Evolutionary conservation across 1,140 invertebrate genomes (phyloP).

Genomic region (Lucilia sericata): DNA sequence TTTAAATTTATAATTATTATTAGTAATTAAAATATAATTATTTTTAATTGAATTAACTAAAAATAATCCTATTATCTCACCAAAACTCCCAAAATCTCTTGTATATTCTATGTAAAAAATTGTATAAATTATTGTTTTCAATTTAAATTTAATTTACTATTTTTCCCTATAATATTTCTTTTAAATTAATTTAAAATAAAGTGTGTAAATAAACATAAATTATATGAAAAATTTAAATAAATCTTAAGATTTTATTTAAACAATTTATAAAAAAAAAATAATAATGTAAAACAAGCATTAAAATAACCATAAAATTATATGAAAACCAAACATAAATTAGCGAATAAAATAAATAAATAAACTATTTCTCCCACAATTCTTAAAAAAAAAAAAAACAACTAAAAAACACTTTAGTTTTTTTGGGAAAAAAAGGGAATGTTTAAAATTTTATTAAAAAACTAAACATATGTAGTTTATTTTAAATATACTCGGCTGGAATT

Average conservation of each 20-base stretch:
- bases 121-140: not conserved
- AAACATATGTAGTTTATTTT: not conserved
- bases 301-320: slow-evolving; percentile 12
- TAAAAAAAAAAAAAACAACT: slow-evolving; percentile 14
- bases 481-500: not conserved
- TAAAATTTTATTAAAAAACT: not conserved
- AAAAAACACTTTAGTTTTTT: not conserved
- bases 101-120: not conserved
- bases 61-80: too few species aligned
- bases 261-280: not conserved
- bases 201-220: slow-evolving; percentile 4
- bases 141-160: not conserved
- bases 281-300: slow-evolving; percentile 1
- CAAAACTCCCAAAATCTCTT: not conserved
- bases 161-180: not conserved
- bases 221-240: slow-evolving; percentile 21
- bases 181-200: slow-evolving; percentile 19
- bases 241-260: slow-evolving; percentile 30
- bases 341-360: not conserved
- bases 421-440: too few species aligned
- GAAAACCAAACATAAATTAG: slow-evolving; percentile 30
- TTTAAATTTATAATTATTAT: too few species aligned
- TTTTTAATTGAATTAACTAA: too few species aligned
- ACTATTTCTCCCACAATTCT: not conserved
- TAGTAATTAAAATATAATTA: too few species aligned